Conservation (phyloP, 2,888 invertebrate species). For the Drosophila parthenogenetica region DNA sequence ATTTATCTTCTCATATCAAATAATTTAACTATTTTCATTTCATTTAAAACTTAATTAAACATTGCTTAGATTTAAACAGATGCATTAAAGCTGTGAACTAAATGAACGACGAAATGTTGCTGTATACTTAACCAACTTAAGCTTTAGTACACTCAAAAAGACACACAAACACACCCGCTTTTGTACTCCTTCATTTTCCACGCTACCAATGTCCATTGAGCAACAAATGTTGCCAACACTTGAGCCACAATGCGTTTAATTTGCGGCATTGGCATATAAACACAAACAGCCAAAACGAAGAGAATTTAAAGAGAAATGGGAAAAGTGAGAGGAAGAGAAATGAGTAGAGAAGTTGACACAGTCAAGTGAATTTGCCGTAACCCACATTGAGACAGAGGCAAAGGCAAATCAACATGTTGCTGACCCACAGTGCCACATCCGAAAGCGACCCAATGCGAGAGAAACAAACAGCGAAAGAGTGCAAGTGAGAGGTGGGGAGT, state of each 20-base stretch:
- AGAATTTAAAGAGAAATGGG: neutral
- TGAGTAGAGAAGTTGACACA: constrained; percentile 53
- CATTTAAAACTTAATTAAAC: too few relatives aligned
- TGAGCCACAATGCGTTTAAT: constrained; percentile 76
- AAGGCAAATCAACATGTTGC: constrained; percentile 72
- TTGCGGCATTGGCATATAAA: constrained; percentile 60
- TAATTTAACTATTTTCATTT: too few relatives aligned
- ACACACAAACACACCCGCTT: constrained; percentile 33
- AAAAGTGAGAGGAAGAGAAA: neutral
- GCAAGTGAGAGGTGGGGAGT: neutral
- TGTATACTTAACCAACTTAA: neutral
- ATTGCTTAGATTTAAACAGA: neutral
- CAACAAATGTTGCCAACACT: constrained; percentile 77
- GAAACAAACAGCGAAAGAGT: neutral
- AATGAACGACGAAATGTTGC: constrained; percentile 1
- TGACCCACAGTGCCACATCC: constrained; percentile 64
- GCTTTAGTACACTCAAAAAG: constrained; percentile 27
- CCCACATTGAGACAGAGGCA: constrained; percentile 60
- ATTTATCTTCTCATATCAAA: too few relatives aligned
- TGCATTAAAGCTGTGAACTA: neutral
- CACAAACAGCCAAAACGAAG: neutral
- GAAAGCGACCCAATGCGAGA: constrained; percentile 23
- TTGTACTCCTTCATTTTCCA: constrained; percentile 56
- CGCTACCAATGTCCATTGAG: constrained; percentile 28
- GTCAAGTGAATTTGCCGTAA: constrained; percentile 61